phyloP scores from a whole-genome alignment of 2,113 vertebrate genomes.

The Pygathrix nemaeus region DNA sequence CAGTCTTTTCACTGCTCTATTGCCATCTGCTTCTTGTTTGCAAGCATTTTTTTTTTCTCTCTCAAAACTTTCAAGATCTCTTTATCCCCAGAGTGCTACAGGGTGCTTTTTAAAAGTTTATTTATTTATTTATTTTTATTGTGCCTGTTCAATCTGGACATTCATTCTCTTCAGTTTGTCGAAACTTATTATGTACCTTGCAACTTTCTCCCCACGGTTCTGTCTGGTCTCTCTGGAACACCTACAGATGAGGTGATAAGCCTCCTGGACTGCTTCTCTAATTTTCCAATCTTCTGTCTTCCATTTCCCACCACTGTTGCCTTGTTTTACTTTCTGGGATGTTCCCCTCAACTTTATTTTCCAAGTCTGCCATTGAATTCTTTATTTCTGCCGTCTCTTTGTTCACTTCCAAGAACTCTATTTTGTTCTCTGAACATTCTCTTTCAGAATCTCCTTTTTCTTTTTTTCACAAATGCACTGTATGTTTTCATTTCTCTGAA shows the following conservation, averaged over 20 bases:
- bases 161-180: not conserved
- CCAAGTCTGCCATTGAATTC: not conserved
- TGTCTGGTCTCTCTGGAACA: not conserved
- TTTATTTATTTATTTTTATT: not conserved
- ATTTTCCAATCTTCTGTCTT: not conserved
- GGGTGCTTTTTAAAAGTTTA: not conserved
- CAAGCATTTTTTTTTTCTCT: not conserved
- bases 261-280: not conserved
- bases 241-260: not conserved
- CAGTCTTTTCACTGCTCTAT: not conserved
- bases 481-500: not conserved
- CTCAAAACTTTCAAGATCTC: slow-evolving; percentile 14
- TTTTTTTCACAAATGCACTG: not conserved
- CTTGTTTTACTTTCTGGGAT: not conserved
- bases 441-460: not conserved
- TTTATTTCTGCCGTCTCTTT: not conserved
- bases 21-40: not conserved
- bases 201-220: not conserved
- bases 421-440: not conserved
- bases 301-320: not conserved
- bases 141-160: not conserved
- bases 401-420: not conserved
- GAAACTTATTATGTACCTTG: not conserved
- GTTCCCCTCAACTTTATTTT: not conserved
- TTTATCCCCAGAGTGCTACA: not conserved